Conservation (phyloP, 1,140 invertebrate genomes). For the Drosophila parabipectinata region DNA sequence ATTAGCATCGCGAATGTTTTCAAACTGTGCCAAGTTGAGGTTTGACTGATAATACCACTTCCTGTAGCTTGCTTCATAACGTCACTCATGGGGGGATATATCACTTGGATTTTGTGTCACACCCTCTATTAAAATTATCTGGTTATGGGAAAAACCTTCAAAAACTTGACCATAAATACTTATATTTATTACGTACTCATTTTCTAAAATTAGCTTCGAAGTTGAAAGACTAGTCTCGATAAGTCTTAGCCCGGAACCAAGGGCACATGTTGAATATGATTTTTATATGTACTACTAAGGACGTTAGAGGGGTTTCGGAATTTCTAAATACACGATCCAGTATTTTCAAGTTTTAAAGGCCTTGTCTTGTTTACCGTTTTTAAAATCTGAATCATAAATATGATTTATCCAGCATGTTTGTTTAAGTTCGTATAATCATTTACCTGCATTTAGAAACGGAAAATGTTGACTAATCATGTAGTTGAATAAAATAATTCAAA, state of each 20-base stretch:
- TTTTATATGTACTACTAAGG: background rate
- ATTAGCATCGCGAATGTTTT: slow-evolving; percentile 30
- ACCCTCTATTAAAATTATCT: background rate
- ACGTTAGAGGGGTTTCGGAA: background rate
- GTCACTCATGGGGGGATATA: background rate
- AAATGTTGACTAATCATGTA: too few species aligned
- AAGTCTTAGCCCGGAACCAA: background rate
- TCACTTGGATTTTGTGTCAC: background rate
- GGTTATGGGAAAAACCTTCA: background rate
- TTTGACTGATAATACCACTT: slow-evolving; percentile 20
- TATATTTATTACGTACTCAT: background rate
- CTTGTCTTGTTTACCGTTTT: too few species aligned
- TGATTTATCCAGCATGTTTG: too few species aligned
- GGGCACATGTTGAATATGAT: background rate
- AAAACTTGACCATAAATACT: background rate
- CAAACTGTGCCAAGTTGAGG: slow-evolving; percentile 65
- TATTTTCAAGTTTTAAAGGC: too few species aligned
- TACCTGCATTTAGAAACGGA: too few species aligned
- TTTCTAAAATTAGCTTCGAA: background rate
- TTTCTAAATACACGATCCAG: too few species aligned
- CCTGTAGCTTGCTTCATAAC: slow-evolving; percentile 6
- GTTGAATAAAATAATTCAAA: too few species aligned
- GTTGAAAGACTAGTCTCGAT: background rate
- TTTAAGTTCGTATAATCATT: too few species aligned
- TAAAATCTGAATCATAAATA: too few species aligned